Evolutionary conservation across 2,888 invertebrate species (phyloP), one percentile per base, ranked within the genome.

Genomic region (Galeruca laticollis): DNA sequence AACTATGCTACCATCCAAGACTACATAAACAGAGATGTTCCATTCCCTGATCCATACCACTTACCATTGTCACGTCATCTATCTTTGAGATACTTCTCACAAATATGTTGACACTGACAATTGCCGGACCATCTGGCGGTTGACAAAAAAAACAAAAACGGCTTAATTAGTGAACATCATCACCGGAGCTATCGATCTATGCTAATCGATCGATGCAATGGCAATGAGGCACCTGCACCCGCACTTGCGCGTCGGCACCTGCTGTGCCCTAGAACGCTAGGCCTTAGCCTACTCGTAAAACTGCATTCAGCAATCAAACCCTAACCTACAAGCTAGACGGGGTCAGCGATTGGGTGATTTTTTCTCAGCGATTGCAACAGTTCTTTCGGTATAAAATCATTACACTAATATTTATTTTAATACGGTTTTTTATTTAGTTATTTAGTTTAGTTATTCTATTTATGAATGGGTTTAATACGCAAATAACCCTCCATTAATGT

Each of bases 31-130:
- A 82, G 79, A 81, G 81, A 79, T 76, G 75, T 77, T 74, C 76
- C 80, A 80, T 81, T 80, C 79, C 76, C 76, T 79, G 77, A 71
- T 69, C 69, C 75, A 73, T 77, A 82, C 85, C 87, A 95, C 96
- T 96, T 94, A 97, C 97, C 97, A 97, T 97, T 84, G 96, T 97
- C 88, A 97, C 96, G 91, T 97, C 97, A 93, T 97, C 97, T 90
- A 97, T 97, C 92, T 97, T 96, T 90, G 96, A 96, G 90, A 98
- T 96, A 94, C 97, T 97, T 92, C 97, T 91, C 89, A 97, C 94
- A 93, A 95, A 96, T 90, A 97, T 96, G 94, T 97, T 97, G 91
- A 97, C 96, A 90, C 92, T 92, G 88, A 97, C 97, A 89, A 94
- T 92, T 87, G 97, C 95, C 86, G 97, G 96, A 87, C 97, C 97